Conservation (phyloP, 2,888 invertebrate species). For the Euspilapteryx auroguttella region DNA sequence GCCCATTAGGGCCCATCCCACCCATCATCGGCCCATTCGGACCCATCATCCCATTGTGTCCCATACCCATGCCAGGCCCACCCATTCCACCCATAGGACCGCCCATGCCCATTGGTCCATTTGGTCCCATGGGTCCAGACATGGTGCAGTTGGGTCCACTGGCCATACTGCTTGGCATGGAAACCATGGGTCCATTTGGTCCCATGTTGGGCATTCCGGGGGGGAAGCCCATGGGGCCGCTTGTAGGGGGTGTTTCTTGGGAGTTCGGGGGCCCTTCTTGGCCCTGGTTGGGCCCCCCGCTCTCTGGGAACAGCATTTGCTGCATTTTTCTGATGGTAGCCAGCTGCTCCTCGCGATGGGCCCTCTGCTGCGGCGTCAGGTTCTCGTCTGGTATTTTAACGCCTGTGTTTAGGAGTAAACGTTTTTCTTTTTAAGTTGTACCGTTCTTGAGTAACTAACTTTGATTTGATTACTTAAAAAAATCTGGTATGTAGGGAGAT, state of each 20-base stretch:
- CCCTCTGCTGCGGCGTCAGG: constrained; percentile 92
- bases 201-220: constrained; percentile 40
- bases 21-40: constrained; percentile 45
- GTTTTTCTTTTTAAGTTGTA: too few species aligned
- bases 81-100: constrained; percentile 20
- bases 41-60: constrained; percentile 47
- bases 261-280: constrained; percentile 22
- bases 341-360: constrained; percentile 90
- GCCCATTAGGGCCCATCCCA: constrained; percentile 45
- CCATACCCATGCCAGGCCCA: constrained; percentile 33
- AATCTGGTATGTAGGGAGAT: too few species aligned
- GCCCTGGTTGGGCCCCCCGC: constrained; percentile 30
- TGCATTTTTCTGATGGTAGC: constrained; percentile 92
- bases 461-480: too few species aligned
- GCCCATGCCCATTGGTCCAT: constrained; percentile 13
- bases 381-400: constrained; percentile 96
- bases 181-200: constrained; percentile 40
- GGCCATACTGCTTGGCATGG: constrained; percentile 44
- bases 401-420: constrained; percentile 30
- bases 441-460: too few species aligned
- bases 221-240: constrained; percentile 26
- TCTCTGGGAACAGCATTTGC: constrained; percentile 88
- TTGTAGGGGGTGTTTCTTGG: constrained; percentile 8
- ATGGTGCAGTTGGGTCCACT: constrained; percentile 49
- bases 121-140: constrained; percentile 26